A percentile compares a stretch with the other conserved stretches of the same genome.
Evolutionary conservation across 2,888 invertebrate genomes (phyloP).

Genomic region (Furcula furcula): DNA sequence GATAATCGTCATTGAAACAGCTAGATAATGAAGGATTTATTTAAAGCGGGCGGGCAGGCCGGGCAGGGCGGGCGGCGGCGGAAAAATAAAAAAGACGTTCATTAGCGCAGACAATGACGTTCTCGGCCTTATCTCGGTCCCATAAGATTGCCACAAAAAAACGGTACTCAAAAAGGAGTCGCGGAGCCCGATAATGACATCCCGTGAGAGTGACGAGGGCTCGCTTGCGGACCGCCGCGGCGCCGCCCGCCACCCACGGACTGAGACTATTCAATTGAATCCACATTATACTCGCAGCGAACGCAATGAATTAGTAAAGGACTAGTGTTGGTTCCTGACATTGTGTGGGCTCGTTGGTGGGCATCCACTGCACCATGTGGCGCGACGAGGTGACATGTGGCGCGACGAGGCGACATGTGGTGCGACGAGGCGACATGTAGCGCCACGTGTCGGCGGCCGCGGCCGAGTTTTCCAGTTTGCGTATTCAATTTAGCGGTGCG

Average conservation of each 20-base stretch:
- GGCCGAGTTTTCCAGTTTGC: constrained; percentile 26
- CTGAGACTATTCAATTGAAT: constrained; percentile 5
- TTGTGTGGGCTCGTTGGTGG: too few relatives aligned
- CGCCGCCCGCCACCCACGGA: constrained; percentile 2
- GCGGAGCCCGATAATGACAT: constrained; percentile 33
- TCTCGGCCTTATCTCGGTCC: constrained; percentile 35
- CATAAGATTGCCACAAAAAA: constrained; percentile 37
- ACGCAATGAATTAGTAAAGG: not conserved
- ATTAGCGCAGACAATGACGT: constrained; percentile 34
- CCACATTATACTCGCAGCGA: constrained; percentile 8
- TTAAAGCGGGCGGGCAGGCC: too few relatives aligned
- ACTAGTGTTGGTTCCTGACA: not conserved
- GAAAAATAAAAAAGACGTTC: constrained; percentile 28
- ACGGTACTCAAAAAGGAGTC: constrained; percentile 26
- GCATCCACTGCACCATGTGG: not conserved
- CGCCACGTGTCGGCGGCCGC: not conserved
- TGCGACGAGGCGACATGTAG: not conserved
- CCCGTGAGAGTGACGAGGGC: constrained; percentile 20
- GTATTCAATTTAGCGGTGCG: constrained; percentile 33
- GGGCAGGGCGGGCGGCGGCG: too few relatives aligned
- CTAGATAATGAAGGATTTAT: too few relatives aligned
- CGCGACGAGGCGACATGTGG: not conserved
- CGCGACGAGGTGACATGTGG: not conserved
- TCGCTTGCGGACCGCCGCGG: constrained; percentile 1
- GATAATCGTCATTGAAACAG: too few relatives aligned